Base-by-base conservation (phyloP, 2,888 invertebrate species). In the Sepioteuthis lessoniana region DNA sequence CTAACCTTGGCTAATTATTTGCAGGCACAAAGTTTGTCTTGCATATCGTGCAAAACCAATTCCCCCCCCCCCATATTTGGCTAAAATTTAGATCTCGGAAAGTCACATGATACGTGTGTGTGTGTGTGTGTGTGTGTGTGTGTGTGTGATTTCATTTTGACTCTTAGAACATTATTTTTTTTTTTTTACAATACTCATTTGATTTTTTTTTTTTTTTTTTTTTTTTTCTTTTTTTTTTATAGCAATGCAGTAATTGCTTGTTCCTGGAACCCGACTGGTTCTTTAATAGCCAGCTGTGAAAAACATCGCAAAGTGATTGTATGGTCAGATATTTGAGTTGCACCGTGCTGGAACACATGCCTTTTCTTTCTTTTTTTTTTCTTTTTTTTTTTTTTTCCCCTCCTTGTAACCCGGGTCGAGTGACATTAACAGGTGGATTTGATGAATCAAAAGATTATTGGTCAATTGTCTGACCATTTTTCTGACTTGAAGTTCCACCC, bases 191-290 rank as follows among this genome's bases (percentile, higher is more conserved):
- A 42, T 42, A 42, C 7, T 76, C 0, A n/a, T 37, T 4, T 94
- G 16, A 38, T 94, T 31, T 90, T 47, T 47, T 60, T 46, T 94
- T 37, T 25, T 91, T 37, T 94, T 91, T 93, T 90, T 92, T 55
- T 90, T 95, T 95, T 46, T 94, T 37, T 25, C 91, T 37, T 94
- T 91, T 93, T 90, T 92, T 55, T 90, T 95, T 95, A 90, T 96
- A 96, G 96, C 93, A 96, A 97, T 95, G 94, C 96, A 60, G 96
- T 97, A 25, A 94, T 96, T 90, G 96, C 97, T 10, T 96, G 96
- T 94, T 95, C 96, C 16, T 97, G 97, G 97, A 96, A 96, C 95
- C 96, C 96, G 5, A 95, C 95, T 42, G 97, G 97, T 19, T 95
- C 95, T 8, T 96, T 95, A 92, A 95, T 97, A 50, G 95, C 97